Percentiles rank a stretch among this genome's conserved stretches.
Conservation (phyloP, 1,140 invertebrate species). For the Eubasilissa regina region DNA sequence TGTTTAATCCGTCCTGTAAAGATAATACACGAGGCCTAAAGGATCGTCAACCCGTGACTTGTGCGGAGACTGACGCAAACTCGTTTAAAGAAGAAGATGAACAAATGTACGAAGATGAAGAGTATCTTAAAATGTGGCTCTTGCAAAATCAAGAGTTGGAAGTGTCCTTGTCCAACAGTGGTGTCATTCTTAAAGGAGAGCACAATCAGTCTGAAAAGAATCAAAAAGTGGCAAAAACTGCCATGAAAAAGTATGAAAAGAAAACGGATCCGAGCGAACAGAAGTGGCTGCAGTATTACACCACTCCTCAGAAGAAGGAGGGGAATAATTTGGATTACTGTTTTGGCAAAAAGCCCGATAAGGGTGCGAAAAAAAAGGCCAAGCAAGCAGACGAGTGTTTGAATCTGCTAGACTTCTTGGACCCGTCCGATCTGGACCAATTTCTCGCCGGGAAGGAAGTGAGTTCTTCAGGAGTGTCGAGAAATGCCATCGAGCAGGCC, state of each 20-base stretch:
- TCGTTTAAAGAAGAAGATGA: slow-evolving; percentile 27
- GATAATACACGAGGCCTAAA: not conserved
- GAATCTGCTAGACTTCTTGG: slow-evolving; percentile 67
- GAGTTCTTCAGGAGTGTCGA: slow-evolving; percentile 68
- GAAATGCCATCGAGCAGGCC: slow-evolving; percentile 68
- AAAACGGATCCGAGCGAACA: not conserved
- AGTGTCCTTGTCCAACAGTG: slow-evolving; percentile 63
- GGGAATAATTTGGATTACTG: slow-evolving; percentile 7
- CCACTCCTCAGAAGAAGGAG: not conserved
- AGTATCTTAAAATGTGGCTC: slow-evolving; percentile 70
- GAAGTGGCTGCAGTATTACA: slow-evolving; percentile 34
- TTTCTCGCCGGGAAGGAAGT: slow-evolving; percentile 70
- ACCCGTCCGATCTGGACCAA: slow-evolving; percentile 69
- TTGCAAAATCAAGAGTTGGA: slow-evolving; percentile 70
- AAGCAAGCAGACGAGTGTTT: slow-evolving; percentile 60
- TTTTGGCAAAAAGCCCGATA: slow-evolving; percentile 37
- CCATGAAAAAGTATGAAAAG: not conserved
- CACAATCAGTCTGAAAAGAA: not conserved
- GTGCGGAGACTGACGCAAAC: not conserved
- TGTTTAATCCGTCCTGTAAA: slow-evolving; percentile 4
- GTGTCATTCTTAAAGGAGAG: not conserved
- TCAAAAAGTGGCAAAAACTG: not conserved
- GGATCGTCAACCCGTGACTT: not conserved
- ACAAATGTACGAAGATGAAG: slow-evolving; percentile 63
- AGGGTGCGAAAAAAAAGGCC: slow-evolving; percentile 33